Evolutionary conservation across 2,888 invertebrate genomes (phyloP), one percentile per base, ranked within the genome.

Genomic region (Caenorhabditis virilis): DNA sequence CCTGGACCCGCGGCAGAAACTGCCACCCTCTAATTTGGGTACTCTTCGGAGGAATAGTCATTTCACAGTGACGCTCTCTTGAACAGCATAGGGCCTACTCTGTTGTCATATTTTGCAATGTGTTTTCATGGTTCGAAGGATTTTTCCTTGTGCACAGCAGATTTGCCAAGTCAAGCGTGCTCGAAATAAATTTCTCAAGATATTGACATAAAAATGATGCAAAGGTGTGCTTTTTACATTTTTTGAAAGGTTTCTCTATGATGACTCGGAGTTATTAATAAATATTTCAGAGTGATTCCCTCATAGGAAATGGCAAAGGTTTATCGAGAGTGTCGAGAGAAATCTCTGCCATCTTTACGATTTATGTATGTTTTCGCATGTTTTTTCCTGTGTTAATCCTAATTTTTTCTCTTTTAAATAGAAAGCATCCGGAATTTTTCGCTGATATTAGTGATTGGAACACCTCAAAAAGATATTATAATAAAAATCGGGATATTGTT

Each of bases 1-100:
- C 74, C 74, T 74, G 74, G 74, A 74, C 74, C 68, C 23, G 55
- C 35, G 72, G 68, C 68, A 63, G 74, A 74, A 72, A 74, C 62
- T 66, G 69, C 57, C 69, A 63, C 66, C 65, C 74, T 63, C 59
- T 67, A 52, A 60, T 55, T 57, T 68, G 67, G 65, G 64, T 60
- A 62, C 71, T 57, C 47, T 50, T 55, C 51, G 61, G 58, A 67
- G 74, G 51, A 67, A 57, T 74, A 72, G 74, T 74, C 74, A 59
- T 56, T 70, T 67, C 74, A 74, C 72, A 74, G 74, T 62, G 68
- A 74, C 74, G 69, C 71, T 70, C 64, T 52, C 53, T 45, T 33
- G 57, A 74, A 69, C 74, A 72, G 72, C 74, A 74, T 74, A 74
- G 74, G 74, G 74, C 74, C 72, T 69, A 74, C 74, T 74, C 74